Conservation (phyloP, 2,113 vertebrate species). For the Petrocephalus microphthalmus region DNA sequence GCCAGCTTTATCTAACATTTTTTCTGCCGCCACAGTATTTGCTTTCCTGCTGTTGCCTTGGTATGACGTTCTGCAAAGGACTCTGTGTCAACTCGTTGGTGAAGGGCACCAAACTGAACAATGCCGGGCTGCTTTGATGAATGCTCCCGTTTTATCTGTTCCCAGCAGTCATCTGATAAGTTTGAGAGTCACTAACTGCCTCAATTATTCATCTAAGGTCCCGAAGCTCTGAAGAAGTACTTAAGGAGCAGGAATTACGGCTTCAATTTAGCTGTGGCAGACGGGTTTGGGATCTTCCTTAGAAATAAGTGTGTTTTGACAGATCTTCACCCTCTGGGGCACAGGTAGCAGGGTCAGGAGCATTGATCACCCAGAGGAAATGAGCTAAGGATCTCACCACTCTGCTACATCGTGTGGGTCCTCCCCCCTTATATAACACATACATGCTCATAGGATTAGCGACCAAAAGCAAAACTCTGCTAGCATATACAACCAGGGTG, state of each 20-base stretch:
- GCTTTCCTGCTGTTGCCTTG: not conserved
- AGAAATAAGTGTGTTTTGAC: conserved; percentile 40
- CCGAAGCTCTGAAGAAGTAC: conserved; percentile 43
- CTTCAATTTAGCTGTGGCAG: conserved; percentile 44
- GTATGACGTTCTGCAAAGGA: not conserved
- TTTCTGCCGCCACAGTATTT: not conserved
- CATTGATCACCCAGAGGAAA: conserved; percentile 11
- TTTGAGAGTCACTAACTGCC: conserved; percentile 46
- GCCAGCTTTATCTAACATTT: not conserved
- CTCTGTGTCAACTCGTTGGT: not conserved
- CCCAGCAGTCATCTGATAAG: conserved; percentile 38
- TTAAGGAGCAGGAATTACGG: conserved; percentile 30
- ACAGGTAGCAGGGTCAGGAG: not conserved
- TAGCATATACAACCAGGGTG: conserved; percentile 1
- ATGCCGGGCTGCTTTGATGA: not conserved
- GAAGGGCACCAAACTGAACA: not conserved
- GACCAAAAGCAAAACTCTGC: not conserved
- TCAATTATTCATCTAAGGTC: conserved; percentile 54
- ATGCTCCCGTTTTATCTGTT: not conserved
- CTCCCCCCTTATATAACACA: not conserved
- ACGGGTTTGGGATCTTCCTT: conserved; percentile 42
- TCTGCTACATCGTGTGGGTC: not conserved
- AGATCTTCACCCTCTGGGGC: conserved; percentile 32
- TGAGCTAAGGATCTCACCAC: not conserved
- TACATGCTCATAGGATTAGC: not conserved